Conservation (phyloP, 2,888 invertebrate genomes). For the Osmoderma eremita region DNA sequence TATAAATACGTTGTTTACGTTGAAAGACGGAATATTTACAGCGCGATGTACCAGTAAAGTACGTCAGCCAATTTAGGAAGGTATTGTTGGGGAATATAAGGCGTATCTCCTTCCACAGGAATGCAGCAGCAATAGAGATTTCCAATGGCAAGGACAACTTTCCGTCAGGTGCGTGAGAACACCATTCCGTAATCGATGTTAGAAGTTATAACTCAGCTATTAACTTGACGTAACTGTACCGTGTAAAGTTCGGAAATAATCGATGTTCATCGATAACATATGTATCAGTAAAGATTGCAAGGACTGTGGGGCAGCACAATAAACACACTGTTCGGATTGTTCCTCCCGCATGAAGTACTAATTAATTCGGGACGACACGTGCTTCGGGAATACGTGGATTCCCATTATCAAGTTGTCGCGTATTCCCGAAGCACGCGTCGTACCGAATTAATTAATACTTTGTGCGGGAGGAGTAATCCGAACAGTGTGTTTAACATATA, state of each 20-base stretch:
- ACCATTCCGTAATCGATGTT: constrained; percentile 49
- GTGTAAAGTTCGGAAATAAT: constrained; percentile 48
- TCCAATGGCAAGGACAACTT: constrained; percentile 47
- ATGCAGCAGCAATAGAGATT: constrained; percentile 45
- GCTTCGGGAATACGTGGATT: no score
- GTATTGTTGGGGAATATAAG: constrained; percentile 15
- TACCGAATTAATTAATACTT: no score
- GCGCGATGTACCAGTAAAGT: constrained; percentile 24
- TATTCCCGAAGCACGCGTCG: no score
- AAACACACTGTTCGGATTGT: no score
- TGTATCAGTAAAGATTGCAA: no score
- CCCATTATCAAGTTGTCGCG: no score
- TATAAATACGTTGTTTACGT: constrained; percentile 23
- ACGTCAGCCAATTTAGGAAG: constrained; percentile 23
- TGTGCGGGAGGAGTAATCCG: no score
- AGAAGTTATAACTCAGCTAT: constrained; percentile 48
- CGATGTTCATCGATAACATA: no score
- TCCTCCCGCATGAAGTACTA: no score
- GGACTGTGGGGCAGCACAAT: no score
- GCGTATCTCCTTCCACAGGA: constrained; percentile 24
- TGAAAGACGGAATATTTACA: constrained; percentile 30
- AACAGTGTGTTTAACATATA: constrained; percentile 50
- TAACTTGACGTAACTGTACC: constrained; percentile 50
- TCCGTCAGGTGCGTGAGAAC: constrained; percentile 51
- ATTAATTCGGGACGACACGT: no score